Conservation (phyloP, 2,113 vertebrate species). For the Spheniscus mendiculus region DNA sequence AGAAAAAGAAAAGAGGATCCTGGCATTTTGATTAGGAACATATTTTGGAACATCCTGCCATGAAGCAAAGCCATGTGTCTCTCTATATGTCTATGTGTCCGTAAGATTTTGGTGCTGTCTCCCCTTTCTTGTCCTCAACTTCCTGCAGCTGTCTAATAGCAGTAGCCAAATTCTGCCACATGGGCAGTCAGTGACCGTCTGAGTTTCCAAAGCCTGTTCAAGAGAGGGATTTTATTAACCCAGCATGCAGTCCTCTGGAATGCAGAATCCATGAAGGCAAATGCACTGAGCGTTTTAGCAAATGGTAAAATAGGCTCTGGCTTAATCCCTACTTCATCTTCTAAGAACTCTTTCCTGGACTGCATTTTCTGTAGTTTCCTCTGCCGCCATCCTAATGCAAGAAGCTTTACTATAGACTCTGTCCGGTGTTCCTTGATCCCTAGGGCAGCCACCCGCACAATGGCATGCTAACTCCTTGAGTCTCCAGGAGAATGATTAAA, state of each 20-base stretch:
- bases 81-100: neutral
- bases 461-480: neutral
- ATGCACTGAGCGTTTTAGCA: slow-evolving; percentile 38
- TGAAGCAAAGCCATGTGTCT: neutral
- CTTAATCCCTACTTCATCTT: slow-evolving; percentile 42
- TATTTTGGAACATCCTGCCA: slow-evolving; percentile 17
- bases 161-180: slow-evolving; percentile 59
- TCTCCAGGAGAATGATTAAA: neutral
- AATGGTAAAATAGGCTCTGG: neutral
- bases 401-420: neutral
- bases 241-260: slow-evolving; percentile 74
- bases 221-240: slow-evolving; percentile 70
- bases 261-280: slow-evolving; percentile 51
- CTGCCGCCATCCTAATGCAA: neutral
- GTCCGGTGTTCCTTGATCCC: neutral
- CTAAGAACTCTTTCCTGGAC: neutral
- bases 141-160: slow-evolving; percentile 70
- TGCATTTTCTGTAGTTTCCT: neutral
- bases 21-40: neutral
- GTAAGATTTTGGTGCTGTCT: neutral
- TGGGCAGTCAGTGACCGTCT: slow-evolving; percentile 39
- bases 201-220: slow-evolving; percentile 67
- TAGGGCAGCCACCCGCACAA: neutral
- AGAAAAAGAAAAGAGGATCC: neutral
- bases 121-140: slow-evolving; percentile 29